phyloP scores from a whole-genome alignment of 2,113 vertebrate species.

The Oncorhynchus gorbuscha region DNA sequence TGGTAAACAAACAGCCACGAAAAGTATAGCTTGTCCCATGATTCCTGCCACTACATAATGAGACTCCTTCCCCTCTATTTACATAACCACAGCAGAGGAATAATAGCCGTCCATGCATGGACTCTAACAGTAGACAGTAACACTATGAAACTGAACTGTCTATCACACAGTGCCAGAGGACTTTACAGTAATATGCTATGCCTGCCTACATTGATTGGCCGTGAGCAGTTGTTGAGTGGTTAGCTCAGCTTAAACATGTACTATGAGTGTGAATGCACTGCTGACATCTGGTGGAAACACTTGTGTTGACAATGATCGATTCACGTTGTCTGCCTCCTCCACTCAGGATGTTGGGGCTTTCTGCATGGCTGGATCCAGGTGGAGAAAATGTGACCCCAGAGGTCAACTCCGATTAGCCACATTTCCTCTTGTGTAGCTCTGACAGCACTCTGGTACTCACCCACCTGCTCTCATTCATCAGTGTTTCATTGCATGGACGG shows the following conservation, averaged over 20 bases:
- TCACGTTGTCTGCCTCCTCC: background rate
- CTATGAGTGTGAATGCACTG: conserved; percentile 18
- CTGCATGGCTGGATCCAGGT: conserved; percentile 2
- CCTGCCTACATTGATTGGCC: background rate
- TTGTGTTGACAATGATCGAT: background rate
- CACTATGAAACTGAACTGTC: background rate
- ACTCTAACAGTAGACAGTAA: background rate
- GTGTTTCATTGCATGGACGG: background rate
- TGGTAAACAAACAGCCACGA: too few species aligned
- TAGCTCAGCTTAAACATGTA: conserved; percentile 38
- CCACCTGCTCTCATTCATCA: background rate
- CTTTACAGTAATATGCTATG: background rate
- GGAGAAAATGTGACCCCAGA: background rate
- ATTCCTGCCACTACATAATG: background rate
- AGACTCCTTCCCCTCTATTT: background rate
- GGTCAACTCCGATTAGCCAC: conserved; percentile 11
- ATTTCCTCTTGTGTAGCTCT: background rate
- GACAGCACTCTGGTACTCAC: background rate
- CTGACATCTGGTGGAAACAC: conserved; percentile 1
- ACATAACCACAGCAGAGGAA: background rate
- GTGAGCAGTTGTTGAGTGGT: background rate
- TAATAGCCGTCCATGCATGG: background rate
- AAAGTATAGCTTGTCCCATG: background rate
- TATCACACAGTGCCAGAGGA: background rate
- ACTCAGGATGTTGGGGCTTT: background rate